Base-by-base conservation (phyloP, 2,113 vertebrate species). In the Pholis gunnellus region DNA sequence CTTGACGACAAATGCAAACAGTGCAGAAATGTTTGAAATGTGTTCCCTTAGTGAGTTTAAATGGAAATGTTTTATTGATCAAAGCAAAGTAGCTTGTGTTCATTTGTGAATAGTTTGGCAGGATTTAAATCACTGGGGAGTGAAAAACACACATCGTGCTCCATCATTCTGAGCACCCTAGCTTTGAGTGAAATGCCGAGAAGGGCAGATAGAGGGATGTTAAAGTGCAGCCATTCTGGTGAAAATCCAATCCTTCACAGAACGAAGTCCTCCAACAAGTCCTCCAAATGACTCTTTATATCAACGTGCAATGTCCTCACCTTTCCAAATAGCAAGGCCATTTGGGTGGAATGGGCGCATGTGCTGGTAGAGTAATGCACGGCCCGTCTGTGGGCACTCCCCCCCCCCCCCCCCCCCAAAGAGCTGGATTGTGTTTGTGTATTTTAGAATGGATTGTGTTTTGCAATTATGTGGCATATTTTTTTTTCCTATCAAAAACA, bases 241-340 rank as follows among this genome's bases (percentile, higher is more conserved):
- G 95, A 95, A 96, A 97, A 96, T 95, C 94, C 94, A 95, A 93
- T 96, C 95, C 94, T 96, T 96, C 95, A 96, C 94, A 95, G 94
- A 94, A 94, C 93, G 94, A 90, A 95, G 94, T 31, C 31, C 91
- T 81, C 92, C 92, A 93, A 92, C 17, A 73, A 96, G 94, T 95
- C 93, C 95, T 95, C 94, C 95, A 95, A 97, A 97, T 95, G 92
- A 94, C 94, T 94, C 94, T 94, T 96, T 96, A 96, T 94, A 95
- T 96, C 95, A 95, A 85, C 79, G 88, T 95, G 94, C 89, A 86
- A 87, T 91, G 93, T 94, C 91, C 95, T 86, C 91, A 94, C 92
- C 92, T 95, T 92, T 95, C 82, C 94, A 85, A 94, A 96, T 79
- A 95, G 88, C 89, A 86, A 91, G 89, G 92, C 87, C 87, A 88